Evolutionary conservation across 2,797 vertebrate species (phyloP), one percentile per base, ranked within the genome.

Genomic region (Lepus townsendii): DNA sequence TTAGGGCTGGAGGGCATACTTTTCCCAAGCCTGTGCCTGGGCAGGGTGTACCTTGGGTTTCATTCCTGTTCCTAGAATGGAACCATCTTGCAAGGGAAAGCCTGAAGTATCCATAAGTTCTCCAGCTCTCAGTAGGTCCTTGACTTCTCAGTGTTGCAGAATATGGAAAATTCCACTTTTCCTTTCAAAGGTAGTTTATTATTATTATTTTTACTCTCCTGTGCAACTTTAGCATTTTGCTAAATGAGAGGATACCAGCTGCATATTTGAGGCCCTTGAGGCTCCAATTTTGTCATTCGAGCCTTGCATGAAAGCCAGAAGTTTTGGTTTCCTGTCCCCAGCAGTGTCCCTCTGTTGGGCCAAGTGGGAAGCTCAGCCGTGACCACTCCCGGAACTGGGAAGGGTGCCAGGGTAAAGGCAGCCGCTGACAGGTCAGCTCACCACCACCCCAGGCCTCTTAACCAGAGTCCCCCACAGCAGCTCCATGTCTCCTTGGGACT

Each of bases 151-250:
- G 27, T 4, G 30, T 54, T 77, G 73, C 7, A 47, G 68, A 80
- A 75, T 77, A 35, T 16, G 60, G 54, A 57, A 90, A 92, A 65
- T 38, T 79, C 32, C 16, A 63, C 72, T 27, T 4, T 27, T 42
- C 24, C 75, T 83, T 73, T 78, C 83, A 92, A 30, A 83, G 1
- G 22, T 78, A 68, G 90, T 83, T 54, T 13, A 32, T 77, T 72
- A 47, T 47, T 47, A 47, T 47, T 47, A 47, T 47, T 47, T 77
- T 66, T 72, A 42, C 72, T 42, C 60, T 69, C 5, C 35, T 12
- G 2, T 57, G 68, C 78, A 78, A 42, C 65, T 91, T 88, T 85
- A 94, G 32, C 84, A 83, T 66, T 88, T 69, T 77, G 20, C 5
- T 35, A 88, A 0, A 35, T 73, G 12, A 90, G 20, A 35, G 22